Conservation (phyloP, 2,113 vertebrate species). For the Erythrolamprus reginae region DNA sequence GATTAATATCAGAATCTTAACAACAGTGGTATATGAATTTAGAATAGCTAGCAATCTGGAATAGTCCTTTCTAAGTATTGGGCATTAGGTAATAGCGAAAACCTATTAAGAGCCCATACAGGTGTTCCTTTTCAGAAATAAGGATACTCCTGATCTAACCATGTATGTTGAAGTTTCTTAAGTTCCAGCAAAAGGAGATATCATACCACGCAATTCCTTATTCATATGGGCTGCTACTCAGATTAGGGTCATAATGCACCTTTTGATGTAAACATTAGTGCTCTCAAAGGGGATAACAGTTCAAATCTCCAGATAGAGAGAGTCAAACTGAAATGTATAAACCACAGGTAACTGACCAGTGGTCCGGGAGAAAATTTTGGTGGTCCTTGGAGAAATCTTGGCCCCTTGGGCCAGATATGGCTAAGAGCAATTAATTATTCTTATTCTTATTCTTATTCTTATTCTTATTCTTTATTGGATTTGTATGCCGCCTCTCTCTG, state of each 20-base stretch:
- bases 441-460: too few relatives aligned
- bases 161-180: background rate
- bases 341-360: too few relatives aligned
- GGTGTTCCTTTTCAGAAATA: background rate
- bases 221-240: background rate
- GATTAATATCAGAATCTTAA: background rate
- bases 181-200: background rate
- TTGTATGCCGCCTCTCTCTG: too few relatives aligned
- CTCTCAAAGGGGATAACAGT: background rate
- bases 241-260: background rate
- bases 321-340: background rate
- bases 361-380: too few relatives aligned
- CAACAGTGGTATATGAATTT: background rate
- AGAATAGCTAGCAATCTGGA: background rate
- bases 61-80: background rate
- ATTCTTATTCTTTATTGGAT: too few relatives aligned
- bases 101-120: background rate
- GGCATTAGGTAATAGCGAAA: background rate
- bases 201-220: background rate
- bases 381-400: too few relatives aligned
- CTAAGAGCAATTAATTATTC: too few relatives aligned
- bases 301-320: background rate
- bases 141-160: background rate
- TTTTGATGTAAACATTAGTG: background rate
- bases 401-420: too few relatives aligned